A percentile compares a stretch with the other conserved stretches of the same genome.
phyloP scores from a whole-genome alignment of 2,113 vertebrate genomes.

The Dolichallabes microphthalmus region DNA sequence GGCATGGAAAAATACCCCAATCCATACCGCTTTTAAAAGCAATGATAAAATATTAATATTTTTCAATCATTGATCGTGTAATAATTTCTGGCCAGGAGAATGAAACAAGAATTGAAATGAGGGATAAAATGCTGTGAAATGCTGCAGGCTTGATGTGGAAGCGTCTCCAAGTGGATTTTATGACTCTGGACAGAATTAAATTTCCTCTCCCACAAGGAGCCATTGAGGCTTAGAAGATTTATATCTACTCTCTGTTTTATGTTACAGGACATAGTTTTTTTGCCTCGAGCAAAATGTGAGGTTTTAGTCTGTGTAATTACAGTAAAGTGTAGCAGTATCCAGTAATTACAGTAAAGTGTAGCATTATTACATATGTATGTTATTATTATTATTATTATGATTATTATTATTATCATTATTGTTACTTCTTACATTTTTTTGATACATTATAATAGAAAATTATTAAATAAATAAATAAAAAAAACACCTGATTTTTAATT shows the following conservation, averaged over 20 bases:
- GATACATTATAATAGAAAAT: not conserved
- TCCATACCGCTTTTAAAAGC: not conserved
- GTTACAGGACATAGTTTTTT: not conserved
- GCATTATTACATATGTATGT: too few species aligned
- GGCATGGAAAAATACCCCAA: not conserved
- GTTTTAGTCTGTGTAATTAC: not conserved
- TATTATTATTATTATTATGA: too few species aligned
- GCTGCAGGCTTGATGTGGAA: slow-evolving; percentile 39
- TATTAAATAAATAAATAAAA: not conserved
- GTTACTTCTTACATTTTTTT: not conserved
- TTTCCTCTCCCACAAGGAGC: slow-evolving; percentile 25
- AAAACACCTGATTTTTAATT: not conserved
- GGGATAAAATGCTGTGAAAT: slow-evolving; percentile 28
- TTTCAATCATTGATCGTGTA: not conserved
- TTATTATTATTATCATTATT: too few species aligned
- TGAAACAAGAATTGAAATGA: slow-evolving; percentile 38
- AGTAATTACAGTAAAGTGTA: not conserved
- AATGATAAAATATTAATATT: not conserved
- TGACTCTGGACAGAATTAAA: slow-evolving; percentile 42
- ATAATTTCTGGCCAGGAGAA: not conserved
- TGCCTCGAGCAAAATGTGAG: not conserved
- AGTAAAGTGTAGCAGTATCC: too few species aligned
- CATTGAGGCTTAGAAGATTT: not conserved
- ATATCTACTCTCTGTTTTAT: not conserved
- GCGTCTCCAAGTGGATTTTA: slow-evolving; percentile 38